Base-by-base conservation (phyloP, 2,888 invertebrate species). In the Candidula unifasciata region DNA sequence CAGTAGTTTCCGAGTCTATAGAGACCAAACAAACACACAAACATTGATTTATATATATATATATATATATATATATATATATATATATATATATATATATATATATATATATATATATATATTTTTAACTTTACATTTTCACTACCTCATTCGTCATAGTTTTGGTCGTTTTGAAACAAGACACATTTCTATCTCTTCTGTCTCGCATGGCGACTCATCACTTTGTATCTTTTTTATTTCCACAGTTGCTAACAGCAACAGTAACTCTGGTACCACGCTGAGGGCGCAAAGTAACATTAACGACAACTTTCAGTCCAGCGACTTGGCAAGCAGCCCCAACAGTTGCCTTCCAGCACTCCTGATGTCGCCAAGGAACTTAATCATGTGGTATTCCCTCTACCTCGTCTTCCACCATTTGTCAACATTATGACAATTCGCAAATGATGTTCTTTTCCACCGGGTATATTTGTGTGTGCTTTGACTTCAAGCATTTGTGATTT, bases 361-460 rank as follows among this genome's bases (percentile, higher is more conserved):
- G 64, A 37, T 27, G 79, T 30, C 30, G 21, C 13, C 68, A n/a
- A 5, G 8, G 52, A 78, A 1, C 60, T 27, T 78, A 24, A 37
- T n/a, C 44, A 13, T 44, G 30, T 80, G 68, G 80, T 52, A 1
- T 80, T 64, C n/a, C 6, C n/a, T 27, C 24, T 37, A 78, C 64
- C 78, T 37, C 37, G 78, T 78, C 78, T 78, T 78, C 73, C 73
- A 44, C 10, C 44, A 73, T 52, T 2, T 27, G 24, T 73, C 27
- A 1, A 44, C 35, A 27, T 73, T 73, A 52, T 73, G 73, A 73
- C 73, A 44, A 3, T 77, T 57, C n/a, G 73, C 27, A 54, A 24
- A 30, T 5, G 1, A 35, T 18, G 3, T 57, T 44, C 10, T 16
- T 57, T 77, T 44, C 44, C 44, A 33, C 60, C 57, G 77, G 77